Evolutionary conservation across 2,113 vertebrate species (phyloP), one percentile per base, ranked within the genome.

Genomic region (Clarias batrachus): DNA sequence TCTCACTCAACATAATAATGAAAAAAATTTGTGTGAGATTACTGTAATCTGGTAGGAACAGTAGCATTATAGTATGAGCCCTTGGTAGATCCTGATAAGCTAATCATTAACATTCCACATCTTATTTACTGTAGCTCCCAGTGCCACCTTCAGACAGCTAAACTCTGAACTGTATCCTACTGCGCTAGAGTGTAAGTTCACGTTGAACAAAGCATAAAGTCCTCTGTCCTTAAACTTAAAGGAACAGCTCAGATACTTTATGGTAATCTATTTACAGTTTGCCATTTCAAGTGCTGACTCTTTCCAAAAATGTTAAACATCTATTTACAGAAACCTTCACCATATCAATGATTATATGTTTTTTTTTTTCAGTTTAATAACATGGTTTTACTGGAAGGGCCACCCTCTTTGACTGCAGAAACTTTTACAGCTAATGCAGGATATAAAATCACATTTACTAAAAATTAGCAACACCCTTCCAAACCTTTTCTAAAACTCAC

Each of bases 51-150:
- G 90, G 41, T 54, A 87, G 84, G 91, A 92, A 94, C 92, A 93
- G 89, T 93, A 90, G 88, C 89, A 87, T 90, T 83, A 91, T 88
- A 93, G 93, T 93, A 81, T 91, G 60, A 77, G 80, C 37, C 87
- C 89, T 76, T 90, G 85, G 86, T 87, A 19, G 54, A 71, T 86
- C 91, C 84, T 84, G 66, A 86, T 94, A 94, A 95, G 93, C 94
- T 90, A 60, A 86, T 91, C 89, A 93, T 95, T 94, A 94, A 95
- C 93, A 95, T 95, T 95, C 94, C 90, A 90, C 52, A 4, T 68
- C 87, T 89, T 89, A 92, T 91, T 93, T 92, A 73, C 85, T 81
- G 65, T 66, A 59, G 83, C 85, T 86, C 84, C 81, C 85, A 89
- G 87, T 41, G 73, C 30, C 77, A 90, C 68, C 62, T 68, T 86